Evolutionary conservation across 2,113 vertebrate genomes (phyloP).

Genomic region (Mus pahari): DNA sequence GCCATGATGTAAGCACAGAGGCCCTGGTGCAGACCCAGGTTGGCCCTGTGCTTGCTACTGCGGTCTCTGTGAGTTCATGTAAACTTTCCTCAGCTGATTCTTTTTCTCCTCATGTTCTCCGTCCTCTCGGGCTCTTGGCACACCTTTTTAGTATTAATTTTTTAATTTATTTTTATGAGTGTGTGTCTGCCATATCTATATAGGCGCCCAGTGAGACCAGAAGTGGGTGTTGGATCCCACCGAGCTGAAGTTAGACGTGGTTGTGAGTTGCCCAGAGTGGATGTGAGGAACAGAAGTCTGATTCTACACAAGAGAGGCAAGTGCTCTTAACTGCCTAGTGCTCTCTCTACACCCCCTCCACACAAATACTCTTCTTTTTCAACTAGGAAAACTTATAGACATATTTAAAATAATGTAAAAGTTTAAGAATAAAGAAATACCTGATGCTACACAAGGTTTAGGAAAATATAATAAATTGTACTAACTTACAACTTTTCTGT

Average conservation of each 20-base stretch:
- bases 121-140: neutral
- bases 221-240: no score
- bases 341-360: no score
- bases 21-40: neutral
- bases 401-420: slow-evolving; percentile 30
- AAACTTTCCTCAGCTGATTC: neutral
- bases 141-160: neutral
- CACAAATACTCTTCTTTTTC: neutral
- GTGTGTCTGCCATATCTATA: neutral
- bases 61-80: neutral
- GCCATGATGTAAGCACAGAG: neutral
- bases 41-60: no score
- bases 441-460: neutral
- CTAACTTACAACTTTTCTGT: neutral
- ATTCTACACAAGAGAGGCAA: neutral
- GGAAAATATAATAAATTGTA: neutral
- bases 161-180: neutral
- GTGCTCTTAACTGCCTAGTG: no score
- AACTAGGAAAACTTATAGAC: neutral
- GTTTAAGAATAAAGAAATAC: neutral
- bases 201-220: neutral
- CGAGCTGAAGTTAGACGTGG: neutral
- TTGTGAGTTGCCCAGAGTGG: no score
- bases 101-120: neutral
- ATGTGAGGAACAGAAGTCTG: neutral